Base-by-base conservation (phyloP, 2,888 invertebrate genomes). In the Acrobasis suavella region DNA sequence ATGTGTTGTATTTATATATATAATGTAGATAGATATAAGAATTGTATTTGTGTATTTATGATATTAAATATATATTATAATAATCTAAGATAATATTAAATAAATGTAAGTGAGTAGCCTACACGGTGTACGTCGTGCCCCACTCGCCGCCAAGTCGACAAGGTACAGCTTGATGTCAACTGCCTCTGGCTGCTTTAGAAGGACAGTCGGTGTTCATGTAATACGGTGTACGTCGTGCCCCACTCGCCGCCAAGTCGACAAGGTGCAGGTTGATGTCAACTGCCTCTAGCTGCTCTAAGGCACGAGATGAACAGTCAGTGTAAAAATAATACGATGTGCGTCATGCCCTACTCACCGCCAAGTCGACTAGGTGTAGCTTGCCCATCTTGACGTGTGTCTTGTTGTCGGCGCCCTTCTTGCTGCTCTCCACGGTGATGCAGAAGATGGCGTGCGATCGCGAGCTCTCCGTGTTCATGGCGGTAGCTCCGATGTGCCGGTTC, bases 371-470 rank as follows among this genome's bases (percentile, higher is more conserved):
- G 92, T 99, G 98, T 62, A 99, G 93, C 91, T 99, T 99, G 61
- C 99, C 99, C 94, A 98, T 97, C 80, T 97, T 95, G 15, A 99
- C 96, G 78, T 97, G 97, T 75, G 97, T 96, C 78, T 96, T 95
- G 1, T 96, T 96, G 76, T 97, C 97, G 2, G 93, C 93, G 0
- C 95, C 96, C 63, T 95, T 93, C 83, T 97, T 96, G 88, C 98
- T 98, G 68, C 98, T 97, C 92, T 99, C 99, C 54, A 99, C 96
- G 0, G 98, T 98, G 56, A 99, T 98, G 14, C 98, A 98, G 92
- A 99, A 99, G 74, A 99, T 99, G 9, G 99, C 99, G 92, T 99
- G 99, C 0, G 98, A 99, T 59, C 99, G 93, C 0, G 98, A 99
- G 74, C 98, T 98, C 80, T 97, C 97, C 12, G 96, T 96, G 87